Evolutionary conservation across 2,113 vertebrate species (phyloP).

Genomic region (Oxyruncus cristatus): DNA sequence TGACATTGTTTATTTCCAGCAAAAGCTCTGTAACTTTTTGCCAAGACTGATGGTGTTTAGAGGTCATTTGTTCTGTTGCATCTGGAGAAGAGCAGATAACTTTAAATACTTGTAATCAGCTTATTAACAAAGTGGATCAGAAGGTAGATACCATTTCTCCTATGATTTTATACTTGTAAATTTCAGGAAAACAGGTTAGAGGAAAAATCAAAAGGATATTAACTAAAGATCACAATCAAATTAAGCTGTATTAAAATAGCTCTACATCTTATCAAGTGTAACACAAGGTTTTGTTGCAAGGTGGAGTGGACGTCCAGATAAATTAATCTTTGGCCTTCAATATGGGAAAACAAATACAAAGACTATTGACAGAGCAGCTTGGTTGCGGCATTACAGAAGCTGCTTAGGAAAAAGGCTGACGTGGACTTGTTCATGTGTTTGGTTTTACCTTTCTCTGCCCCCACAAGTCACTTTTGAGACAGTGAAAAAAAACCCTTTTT

Average conservation of each 20-base stretch:
- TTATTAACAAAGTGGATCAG: constrained; percentile 54
- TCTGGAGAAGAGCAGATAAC: constrained; percentile 48
- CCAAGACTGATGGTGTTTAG: neutral
- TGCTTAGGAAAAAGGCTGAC: neutral
- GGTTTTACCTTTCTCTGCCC: neutral
- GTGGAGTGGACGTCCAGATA: neutral
- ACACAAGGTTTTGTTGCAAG: constrained; percentile 25
- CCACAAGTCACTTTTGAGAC: neutral
- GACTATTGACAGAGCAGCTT: constrained; percentile 15
- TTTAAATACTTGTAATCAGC: constrained; percentile 61
- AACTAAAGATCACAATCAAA: constrained; percentile 56
- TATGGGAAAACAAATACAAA: constrained; percentile 12
- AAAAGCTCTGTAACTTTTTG: neutral
- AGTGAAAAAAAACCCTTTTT: neutral
- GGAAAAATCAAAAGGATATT: constrained; percentile 52
- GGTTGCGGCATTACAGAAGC: neutral
- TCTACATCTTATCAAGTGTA: neutral
- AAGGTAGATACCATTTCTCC: constrained; percentile 48
- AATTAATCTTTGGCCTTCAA: constrained; percentile 46
- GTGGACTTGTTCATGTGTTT: neutral
- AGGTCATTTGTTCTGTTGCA: constrained; percentile 30
- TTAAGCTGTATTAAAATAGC: constrained; percentile 51
- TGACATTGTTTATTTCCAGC: constrained; percentile 12
- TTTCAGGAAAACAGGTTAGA: neutral
- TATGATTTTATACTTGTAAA: constrained; percentile 46